Conservation (phyloP, 2,888 invertebrate genomes). For the Hedychridium roseum region DNA sequence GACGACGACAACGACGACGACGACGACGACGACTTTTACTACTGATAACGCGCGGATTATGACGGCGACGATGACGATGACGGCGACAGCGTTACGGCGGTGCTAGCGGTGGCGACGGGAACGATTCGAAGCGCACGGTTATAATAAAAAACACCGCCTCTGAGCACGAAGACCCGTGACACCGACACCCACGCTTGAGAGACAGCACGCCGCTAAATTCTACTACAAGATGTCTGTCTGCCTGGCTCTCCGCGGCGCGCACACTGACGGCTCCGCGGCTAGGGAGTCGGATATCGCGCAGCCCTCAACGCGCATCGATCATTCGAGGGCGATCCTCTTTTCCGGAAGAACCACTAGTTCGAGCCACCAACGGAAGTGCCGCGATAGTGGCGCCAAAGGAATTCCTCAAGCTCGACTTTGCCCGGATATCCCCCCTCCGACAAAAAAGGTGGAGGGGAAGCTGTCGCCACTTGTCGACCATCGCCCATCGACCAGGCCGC, state of each 20-base stretch:
- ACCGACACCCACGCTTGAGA: conserved; percentile 48
- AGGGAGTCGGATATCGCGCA: conserved; percentile 49
- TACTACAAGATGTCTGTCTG: conserved; percentile 61
- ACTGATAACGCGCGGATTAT: conserved; percentile 22
- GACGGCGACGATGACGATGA: conserved; percentile 33
- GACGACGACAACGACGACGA: conserved; percentile 6
- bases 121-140: no score
- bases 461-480: no score
- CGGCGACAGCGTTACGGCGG: conserved; percentile 26
- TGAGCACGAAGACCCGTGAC: conserved; percentile 40
- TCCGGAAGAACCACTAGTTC: no score
- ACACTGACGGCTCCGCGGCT: conserved; percentile 54
- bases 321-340: conserved; percentile 44
- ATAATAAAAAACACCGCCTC: conserved; percentile 41
- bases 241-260: conserved; percentile 55
- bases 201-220: conserved; percentile 59
- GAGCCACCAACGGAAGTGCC: no score
- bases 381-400: no score
- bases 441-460: no score
- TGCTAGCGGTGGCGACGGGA: no score
- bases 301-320: conserved; percentile 54
- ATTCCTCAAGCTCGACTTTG: no score
- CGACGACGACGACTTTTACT: conserved; percentile 12
- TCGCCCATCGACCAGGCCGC: no score
- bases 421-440: no score